Evolutionary conservation across 2,888 invertebrate species (phyloP).

Genomic region (Campoplex nolae): DNA sequence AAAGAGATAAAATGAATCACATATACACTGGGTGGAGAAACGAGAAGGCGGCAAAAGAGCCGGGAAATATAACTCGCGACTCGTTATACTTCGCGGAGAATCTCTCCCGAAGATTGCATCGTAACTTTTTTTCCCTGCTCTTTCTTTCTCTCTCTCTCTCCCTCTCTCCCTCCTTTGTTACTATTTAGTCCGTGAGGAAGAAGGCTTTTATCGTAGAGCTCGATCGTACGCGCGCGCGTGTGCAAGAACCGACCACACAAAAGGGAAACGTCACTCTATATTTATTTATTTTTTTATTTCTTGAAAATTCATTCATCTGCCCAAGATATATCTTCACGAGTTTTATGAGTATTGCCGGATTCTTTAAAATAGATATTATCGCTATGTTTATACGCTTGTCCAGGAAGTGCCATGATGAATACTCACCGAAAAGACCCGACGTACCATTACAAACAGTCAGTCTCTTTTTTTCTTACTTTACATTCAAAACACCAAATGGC

Average conservation of each 20-base stretch:
- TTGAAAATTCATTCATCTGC: slow-evolving; percentile 21
- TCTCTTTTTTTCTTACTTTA: neutral
- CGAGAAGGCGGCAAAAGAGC: slow-evolving; percentile 47
- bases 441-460: neutral
- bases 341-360: slow-evolving; percentile 40
- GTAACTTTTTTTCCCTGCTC: slow-evolving; percentile 7
- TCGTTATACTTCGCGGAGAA: slow-evolving; percentile 30
- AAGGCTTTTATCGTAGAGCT: slow-evolving; percentile 44
- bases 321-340: slow-evolving; percentile 49
- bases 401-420: slow-evolving; percentile 27
- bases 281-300: neutral
- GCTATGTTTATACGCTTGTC: slow-evolving; percentile 30
- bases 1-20: slow-evolving; percentile 42
- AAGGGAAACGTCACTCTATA: slow-evolving; percentile 54
- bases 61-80: slow-evolving; percentile 53
- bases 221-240: slow-evolving; percentile 50
- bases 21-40: slow-evolving; percentile 23
- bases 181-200: slow-evolving; percentile 49
- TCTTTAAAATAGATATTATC: slow-evolving; percentile 37
- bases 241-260: slow-evolving; percentile 14
- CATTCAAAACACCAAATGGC: neutral
- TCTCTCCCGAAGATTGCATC: slow-evolving; percentile 46
- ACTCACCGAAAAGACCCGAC: slow-evolving; percentile 3
- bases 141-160: slow-evolving; percentile 23
- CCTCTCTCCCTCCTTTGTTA: slow-evolving; percentile 10